phyloP scores from a whole-genome alignment of 2,113 vertebrate species.

The Austrofundulus limnaeus region DNA sequence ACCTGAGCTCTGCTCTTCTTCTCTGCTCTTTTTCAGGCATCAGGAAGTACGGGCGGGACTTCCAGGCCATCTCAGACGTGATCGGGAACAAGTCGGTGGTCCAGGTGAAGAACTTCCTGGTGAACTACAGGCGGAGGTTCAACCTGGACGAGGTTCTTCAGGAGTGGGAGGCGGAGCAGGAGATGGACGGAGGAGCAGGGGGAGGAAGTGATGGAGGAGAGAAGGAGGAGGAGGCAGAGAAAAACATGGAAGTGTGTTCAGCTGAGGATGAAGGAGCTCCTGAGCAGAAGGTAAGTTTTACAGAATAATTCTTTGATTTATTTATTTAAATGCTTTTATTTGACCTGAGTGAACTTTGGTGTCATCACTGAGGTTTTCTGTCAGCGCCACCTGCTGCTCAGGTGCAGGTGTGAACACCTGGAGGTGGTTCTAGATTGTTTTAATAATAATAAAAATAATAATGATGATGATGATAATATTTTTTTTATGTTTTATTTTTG shows the following conservation, averaged over 20 bases:
- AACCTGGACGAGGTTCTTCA: conserved; percentile 97
- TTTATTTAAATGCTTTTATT: too few species aligned
- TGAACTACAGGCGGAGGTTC: conserved; percentile 95
- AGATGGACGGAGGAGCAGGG: conserved; percentile 81
- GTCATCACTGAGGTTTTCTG: too few species aligned
- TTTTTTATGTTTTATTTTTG: background rate
- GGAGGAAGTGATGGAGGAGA: conserved; percentile 56
- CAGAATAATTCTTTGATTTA: too few species aligned
- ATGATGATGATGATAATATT: too few species aligned
- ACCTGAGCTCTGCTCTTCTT: background rate
- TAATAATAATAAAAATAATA: too few species aligned
- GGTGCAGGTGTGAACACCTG: too few species aligned
- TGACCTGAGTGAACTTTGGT: too few species aligned
- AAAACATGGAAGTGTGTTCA: conserved; percentile 83
- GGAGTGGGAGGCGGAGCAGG: conserved; percentile 97
- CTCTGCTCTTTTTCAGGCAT: conserved; percentile 79
- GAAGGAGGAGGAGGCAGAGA: conserved; percentile 81
- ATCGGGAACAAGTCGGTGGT: conserved; percentile 98
- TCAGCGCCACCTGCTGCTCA: too few species aligned
- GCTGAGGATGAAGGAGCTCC: conserved; percentile 73
- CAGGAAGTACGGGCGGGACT: conserved; percentile 94
- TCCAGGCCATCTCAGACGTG: conserved; percentile 96
- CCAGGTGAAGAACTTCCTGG: conserved; percentile 98
- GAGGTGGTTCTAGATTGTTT: background rate
- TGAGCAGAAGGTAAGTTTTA: conserved; percentile 76